Evolutionary conservation across 2,113 vertebrate genomes (phyloP).

Genomic region (Diglossa brunneiventris): DNA sequence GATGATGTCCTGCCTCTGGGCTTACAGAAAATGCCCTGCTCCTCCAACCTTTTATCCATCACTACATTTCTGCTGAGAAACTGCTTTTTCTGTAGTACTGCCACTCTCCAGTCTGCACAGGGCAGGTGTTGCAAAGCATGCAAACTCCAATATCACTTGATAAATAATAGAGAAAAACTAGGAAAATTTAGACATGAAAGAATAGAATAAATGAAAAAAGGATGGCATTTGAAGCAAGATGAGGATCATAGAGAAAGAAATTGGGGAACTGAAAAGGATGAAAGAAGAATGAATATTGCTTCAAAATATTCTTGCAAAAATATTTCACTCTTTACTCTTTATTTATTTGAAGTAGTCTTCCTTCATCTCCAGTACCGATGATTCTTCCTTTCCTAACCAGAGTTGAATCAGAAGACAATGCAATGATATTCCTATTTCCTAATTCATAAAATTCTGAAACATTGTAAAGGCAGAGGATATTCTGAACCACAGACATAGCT

Average conservation of each 20-base stretch:
- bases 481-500: not conserved
- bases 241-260: not conserved
- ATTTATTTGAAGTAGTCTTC: not conserved
- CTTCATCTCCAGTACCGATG: not conserved
- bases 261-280: not conserved
- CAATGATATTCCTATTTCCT: not conserved
- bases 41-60: not conserved
- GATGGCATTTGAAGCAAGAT: not conserved
- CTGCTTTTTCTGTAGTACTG: not conserved
- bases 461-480: not conserved
- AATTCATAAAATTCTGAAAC: not conserved
- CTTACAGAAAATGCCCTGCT: not conserved
- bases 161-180: not conserved
- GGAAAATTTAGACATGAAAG: not conserved
- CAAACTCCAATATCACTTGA: not conserved
- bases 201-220: not conserved
- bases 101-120: not conserved
- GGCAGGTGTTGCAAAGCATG: not conserved
- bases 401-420: not conserved
- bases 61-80: not conserved
- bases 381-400: not conserved
- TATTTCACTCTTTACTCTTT: not conserved
- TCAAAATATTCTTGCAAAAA: not conserved
- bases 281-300: not conserved
- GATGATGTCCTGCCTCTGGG: not conserved